Conservation (phyloP, 1,140 invertebrate genomes). For the Coelopa frigida region DNA sequence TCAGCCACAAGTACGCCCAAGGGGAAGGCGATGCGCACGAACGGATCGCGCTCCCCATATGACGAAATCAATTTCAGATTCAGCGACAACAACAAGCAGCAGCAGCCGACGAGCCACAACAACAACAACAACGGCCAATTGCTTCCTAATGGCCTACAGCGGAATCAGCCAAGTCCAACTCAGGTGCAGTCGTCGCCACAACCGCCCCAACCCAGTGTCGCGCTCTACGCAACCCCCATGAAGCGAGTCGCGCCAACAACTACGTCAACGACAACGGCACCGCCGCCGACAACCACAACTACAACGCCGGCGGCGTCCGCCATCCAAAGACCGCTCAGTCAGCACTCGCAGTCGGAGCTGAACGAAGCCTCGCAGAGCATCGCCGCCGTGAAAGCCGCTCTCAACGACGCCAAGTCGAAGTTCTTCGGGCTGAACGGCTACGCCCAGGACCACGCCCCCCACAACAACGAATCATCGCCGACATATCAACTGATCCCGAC, state of each 20-base stretch:
- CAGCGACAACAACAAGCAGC: constrained; percentile 13
- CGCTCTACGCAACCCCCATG: too few relatives aligned
- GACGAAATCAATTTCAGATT: constrained; percentile 18
- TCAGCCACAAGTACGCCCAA: background rate
- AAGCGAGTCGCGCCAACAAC: background rate
- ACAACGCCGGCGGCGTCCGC: constrained; percentile 1
- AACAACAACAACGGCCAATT: constrained; percentile 6
- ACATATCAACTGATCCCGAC: background rate
- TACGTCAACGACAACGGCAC: background rate
- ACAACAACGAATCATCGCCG: constrained; percentile 2
- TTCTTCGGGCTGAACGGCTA: constrained; percentile 40
- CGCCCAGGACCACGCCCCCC: constrained; percentile 12
- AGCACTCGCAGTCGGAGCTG: constrained; percentile 18
- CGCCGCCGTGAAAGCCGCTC: constrained; percentile 36
- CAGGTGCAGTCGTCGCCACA: too few relatives aligned
- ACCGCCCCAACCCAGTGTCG: too few relatives aligned
- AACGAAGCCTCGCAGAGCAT: constrained; percentile 33
- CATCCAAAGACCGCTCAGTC: constrained; percentile 13
- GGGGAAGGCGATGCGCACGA: constrained; percentile 1
- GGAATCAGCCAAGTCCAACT: constrained; percentile 13
- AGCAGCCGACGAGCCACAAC: constrained; percentile 9
- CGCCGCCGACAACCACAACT: background rate
- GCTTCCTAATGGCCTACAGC: constrained; percentile 12
- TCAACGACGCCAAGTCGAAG: constrained; percentile 41
- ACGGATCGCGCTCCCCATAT: constrained; percentile 13